phyloP scores from a whole-genome alignment of 2,113 vertebrate species.

The Colossoma macropomum region DNA sequence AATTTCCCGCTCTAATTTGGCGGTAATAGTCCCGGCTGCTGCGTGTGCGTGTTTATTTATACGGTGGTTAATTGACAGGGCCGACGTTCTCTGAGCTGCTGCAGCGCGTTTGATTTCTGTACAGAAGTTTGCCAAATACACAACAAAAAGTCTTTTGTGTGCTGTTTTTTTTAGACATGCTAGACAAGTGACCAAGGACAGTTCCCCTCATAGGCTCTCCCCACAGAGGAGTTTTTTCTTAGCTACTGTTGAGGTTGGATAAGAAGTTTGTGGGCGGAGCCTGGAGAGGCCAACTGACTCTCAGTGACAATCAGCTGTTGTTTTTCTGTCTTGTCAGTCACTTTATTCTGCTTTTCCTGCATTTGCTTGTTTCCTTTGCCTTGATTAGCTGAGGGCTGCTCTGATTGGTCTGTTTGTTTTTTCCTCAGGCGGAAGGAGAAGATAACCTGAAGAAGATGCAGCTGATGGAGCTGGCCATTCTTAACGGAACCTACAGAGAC shows the following conservation, averaged over 20 bases:
- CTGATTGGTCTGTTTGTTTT: slow-evolving; percentile 16
- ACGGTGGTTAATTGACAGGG: slow-evolving; percentile 76
- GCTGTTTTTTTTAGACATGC: neutral
- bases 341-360: neutral
- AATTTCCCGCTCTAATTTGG: slow-evolving; percentile 79
- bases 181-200: neutral
- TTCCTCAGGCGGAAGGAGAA: slow-evolving; percentile 80
- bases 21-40: slow-evolving; percentile 71
- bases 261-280: too few species aligned
- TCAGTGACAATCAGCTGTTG: too few species aligned
- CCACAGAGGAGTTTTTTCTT: too few species aligned
- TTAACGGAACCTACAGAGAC: slow-evolving; percentile 87
- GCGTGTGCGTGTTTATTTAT: slow-evolving; percentile 74
- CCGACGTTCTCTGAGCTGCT: slow-evolving; percentile 70
- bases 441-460: slow-evolving; percentile 88
- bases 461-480: slow-evolving; percentile 84
- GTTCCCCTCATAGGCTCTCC: too few species aligned
- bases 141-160: neutral
- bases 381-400: neutral
- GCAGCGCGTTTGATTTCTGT: slow-evolving; percentile 68
- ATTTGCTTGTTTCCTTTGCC: neutral
- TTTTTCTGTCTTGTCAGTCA: neutral
- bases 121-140: neutral
- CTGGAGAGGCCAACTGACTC: too few species aligned
- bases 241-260: too few species aligned